phyloP scores from a whole-genome alignment of 1,140 invertebrate species.

The Rhysida immarginata region DNA sequence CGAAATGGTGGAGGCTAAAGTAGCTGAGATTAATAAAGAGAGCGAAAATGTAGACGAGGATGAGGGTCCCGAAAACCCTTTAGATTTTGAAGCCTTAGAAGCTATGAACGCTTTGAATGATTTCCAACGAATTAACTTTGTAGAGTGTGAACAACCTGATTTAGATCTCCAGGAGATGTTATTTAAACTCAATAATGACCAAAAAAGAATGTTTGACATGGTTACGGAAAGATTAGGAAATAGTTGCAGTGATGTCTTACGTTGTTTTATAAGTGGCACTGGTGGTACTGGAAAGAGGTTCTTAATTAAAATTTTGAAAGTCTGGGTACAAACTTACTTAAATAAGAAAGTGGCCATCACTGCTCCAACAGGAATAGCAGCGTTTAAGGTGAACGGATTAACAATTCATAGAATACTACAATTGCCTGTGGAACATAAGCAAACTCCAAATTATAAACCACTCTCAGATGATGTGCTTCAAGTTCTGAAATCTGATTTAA shows the following conservation, averaged over 20 bases:
- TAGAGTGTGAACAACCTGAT: not conserved
- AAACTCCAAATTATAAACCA: slow-evolving; percentile 1
- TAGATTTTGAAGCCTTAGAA: not conserved
- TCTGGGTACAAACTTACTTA: not conserved
- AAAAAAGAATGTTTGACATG: not conserved
- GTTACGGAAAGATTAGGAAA: not conserved
- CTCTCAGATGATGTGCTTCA: slow-evolving; percentile 3
- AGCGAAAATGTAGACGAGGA: not conserved
- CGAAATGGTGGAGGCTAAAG: not conserved
- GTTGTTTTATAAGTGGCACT: not conserved
- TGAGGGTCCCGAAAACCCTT: not conserved
- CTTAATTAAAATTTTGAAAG: slow-evolving; percentile 2
- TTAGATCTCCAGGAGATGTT: not conserved
- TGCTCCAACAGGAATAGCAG: slow-evolving; percentile 13
- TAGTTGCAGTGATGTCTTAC: not conserved
- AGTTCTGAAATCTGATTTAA: slow-evolving; percentile 1
- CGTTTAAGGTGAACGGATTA: slow-evolving; percentile 11
- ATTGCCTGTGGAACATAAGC: slow-evolving; percentile 9
- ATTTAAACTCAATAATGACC: not conserved
- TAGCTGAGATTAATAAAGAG: not conserved
- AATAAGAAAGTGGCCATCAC: slow-evolving; percentile 7
- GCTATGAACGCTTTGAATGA: not conserved
- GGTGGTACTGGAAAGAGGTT: slow-evolving; percentile 8
- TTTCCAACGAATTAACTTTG: not conserved
- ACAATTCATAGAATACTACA: slow-evolving; percentile 12